A percentile compares a stretch with the other conserved stretches of the same genome.
phyloP scores from a whole-genome alignment of 2,888 invertebrate genomes.

The Lingula anatina region DNA sequence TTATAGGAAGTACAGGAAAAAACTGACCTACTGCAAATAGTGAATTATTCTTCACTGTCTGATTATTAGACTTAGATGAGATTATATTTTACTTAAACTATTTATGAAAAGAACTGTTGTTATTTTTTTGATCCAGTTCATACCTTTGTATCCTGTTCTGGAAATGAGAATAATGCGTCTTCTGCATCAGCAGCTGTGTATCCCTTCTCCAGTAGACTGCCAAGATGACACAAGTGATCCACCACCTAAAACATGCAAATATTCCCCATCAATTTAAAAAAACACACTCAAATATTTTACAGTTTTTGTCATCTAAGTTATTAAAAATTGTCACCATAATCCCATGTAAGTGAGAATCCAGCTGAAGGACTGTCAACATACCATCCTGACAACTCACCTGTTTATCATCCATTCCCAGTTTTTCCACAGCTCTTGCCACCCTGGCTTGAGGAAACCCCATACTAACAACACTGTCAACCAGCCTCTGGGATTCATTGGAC shows the following conservation, averaged over 20 bases:
- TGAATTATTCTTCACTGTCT: too few species aligned
- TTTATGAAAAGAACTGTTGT: too few species aligned
- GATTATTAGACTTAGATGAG: too few species aligned
- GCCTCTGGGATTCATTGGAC: constrained; percentile 59
- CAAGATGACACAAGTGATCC: constrained; percentile 33
- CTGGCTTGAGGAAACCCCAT: constrained; percentile 85
- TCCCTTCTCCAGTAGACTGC: constrained; percentile 32
- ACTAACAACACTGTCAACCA: constrained; percentile 70
- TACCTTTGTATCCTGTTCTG: constrained; percentile 32
- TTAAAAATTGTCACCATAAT: not conserved
- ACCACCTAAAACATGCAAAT: constrained; percentile 22
- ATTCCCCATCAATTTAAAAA: not conserved
- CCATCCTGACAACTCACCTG: constrained; percentile 59
- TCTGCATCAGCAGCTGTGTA: constrained; percentile 24
- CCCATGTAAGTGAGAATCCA: not conserved
- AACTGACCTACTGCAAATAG: too few species aligned
- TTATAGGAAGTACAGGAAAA: too few species aligned
- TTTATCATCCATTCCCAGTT: constrained; percentile 77
- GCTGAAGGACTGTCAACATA: not conserved
- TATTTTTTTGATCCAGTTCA: not conserved
- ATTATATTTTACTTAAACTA: too few species aligned
- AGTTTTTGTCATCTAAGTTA: not conserved
- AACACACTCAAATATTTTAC: not conserved
- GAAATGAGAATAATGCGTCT: constrained; percentile 24
- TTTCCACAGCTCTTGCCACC: constrained; percentile 73